Evolutionary conservation across 2,113 vertebrate genomes (phyloP).

Genomic region (Hydrolagus affinis): DNA sequence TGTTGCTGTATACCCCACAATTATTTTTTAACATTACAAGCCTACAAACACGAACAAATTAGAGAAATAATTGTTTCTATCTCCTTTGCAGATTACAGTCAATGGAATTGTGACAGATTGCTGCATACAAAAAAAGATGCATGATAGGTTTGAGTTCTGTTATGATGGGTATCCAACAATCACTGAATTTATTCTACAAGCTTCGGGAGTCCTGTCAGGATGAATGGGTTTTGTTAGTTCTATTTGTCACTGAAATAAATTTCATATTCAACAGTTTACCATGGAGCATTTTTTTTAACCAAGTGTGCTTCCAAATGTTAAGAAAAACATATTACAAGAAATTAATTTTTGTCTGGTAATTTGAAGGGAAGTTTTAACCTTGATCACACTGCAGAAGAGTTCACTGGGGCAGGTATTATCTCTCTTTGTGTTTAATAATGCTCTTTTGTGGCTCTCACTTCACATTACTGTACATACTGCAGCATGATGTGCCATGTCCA

Average conservation of each 20-base stretch:
- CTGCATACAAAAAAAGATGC: conserved; percentile 1
- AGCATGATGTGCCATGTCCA: no score
- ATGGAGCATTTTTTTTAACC: no score
- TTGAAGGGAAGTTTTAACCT: no score
- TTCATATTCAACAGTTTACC: neutral
- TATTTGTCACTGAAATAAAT: neutral
- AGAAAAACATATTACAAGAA: no score
- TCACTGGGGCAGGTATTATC: no score
- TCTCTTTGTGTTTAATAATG: no score
- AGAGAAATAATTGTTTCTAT: neutral
- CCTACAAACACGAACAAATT: neutral
- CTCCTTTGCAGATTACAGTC: neutral
- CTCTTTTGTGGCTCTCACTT: no score
- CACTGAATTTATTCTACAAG: neutral
- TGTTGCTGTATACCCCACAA: no score
- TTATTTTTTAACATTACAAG: neutral
- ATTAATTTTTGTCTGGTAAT: no score
- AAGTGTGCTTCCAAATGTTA: no score
- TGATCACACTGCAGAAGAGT: no score
- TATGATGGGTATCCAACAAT: neutral
- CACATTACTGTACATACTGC: no score
- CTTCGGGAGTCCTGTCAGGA: neutral
- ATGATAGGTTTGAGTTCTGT: neutral
- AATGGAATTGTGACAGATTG: neutral
- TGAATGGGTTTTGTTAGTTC: neutral